Conservation (phyloP, 2,888 invertebrate species). For the Acleris laterana region DNA sequence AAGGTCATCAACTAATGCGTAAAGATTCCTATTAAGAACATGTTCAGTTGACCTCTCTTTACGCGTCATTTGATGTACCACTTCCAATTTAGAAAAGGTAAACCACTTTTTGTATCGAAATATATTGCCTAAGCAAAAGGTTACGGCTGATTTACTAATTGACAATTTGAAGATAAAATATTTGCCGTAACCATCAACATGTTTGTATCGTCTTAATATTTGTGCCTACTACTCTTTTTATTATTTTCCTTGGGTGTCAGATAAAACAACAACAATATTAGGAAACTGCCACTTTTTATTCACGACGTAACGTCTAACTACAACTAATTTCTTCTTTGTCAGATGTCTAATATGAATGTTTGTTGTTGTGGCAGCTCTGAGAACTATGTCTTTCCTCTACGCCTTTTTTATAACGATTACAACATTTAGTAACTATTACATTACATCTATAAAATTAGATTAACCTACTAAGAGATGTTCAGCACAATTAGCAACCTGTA, state of each 20-base stretch:
- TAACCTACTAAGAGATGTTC: constrained; percentile 16
- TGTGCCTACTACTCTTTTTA: background rate
- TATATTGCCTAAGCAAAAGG: constrained; percentile 32
- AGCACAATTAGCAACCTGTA: constrained; percentile 44
- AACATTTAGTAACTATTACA: background rate
- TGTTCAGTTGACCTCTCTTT: constrained; percentile 24
- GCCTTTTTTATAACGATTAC: background rate
- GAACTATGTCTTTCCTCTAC: constrained; percentile 2
- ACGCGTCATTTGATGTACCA: constrained; percentile 29
- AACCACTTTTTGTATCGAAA: constrained; percentile 33
- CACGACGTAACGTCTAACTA: too few relatives aligned
- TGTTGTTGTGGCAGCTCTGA: background rate
- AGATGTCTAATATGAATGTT: too few relatives aligned
- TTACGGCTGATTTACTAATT: constrained; percentile 29
- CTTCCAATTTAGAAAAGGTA: constrained; percentile 26
- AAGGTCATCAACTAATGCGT: constrained; percentile 19
- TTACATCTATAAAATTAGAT: constrained; percentile 10
- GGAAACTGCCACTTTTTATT: too few relatives aligned
- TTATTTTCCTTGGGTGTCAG: background rate
- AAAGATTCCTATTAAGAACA: constrained; percentile 20
- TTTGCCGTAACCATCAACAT: background rate
- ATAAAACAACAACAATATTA: too few relatives aligned
- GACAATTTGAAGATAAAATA: constrained; percentile 25
- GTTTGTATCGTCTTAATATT: background rate
- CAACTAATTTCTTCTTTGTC: too few relatives aligned